phyloP scores from a whole-genome alignment of 2,797 vertebrate species.

The Gobionotothen gibberifrons region DNA sequence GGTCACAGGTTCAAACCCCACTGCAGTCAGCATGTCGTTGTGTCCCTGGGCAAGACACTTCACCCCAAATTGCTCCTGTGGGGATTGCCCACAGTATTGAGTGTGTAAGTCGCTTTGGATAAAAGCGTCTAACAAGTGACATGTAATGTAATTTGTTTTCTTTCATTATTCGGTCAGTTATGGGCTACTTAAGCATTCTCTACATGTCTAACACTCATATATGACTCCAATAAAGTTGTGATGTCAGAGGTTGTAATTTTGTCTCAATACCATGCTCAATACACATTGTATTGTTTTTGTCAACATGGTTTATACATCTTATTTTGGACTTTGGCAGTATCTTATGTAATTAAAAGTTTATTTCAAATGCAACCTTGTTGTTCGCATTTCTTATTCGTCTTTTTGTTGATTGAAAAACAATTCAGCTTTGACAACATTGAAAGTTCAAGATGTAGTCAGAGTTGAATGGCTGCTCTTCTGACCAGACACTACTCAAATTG shows the following conservation, averaged over 20 bases:
- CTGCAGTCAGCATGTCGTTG: too few species aligned
- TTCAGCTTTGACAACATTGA: neutral
- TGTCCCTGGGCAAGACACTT: too few species aligned
- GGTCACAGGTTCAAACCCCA: too few species aligned
- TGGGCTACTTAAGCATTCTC: too few species aligned
- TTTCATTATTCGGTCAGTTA: neutral
- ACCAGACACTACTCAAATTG: slow-evolving; percentile 42
- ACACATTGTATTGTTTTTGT: neutral
- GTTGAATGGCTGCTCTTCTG: neutral
- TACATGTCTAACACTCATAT: too few species aligned
- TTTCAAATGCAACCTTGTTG: neutral
- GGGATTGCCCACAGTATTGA: too few species aligned
- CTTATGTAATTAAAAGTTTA: neutral
- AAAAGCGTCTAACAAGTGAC: too few species aligned
- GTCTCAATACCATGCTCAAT: too few species aligned
- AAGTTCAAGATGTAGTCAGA: slow-evolving; percentile 37
- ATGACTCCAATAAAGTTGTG: neutral
- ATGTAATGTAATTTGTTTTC: too few species aligned
- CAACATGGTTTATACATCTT: neutral
- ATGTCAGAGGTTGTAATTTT: neutral
- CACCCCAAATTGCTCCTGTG: too few species aligned
- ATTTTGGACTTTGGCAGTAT: neutral
- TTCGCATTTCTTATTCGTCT: neutral
- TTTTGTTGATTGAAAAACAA: neutral
- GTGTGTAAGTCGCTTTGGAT: too few species aligned